Percentiles rank a stretch among this genome's conserved stretches.
phyloP scores from a whole-genome alignment of 2,888 invertebrate species.

The Ormyrus nitidulus region DNA sequence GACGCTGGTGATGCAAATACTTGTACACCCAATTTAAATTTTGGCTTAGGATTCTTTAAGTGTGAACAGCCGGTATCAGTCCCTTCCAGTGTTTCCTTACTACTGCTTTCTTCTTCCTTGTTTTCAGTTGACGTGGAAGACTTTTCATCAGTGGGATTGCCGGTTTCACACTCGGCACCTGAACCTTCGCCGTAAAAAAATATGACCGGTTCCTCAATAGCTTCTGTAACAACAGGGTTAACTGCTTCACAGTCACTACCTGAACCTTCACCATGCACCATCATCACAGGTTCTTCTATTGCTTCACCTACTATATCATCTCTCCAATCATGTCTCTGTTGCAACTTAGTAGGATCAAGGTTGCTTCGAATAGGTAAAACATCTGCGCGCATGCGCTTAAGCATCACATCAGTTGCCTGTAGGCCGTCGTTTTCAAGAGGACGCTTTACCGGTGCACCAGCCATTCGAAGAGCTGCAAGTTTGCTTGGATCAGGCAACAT shows the following conservation, averaged over 20 bases:
- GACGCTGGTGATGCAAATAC: constrained; percentile 65
- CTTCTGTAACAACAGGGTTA: constrained; percentile 79
- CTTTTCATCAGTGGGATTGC: constrained; percentile 77
- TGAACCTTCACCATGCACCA: constrained; percentile 83
- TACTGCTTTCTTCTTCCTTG: constrained; percentile 14
- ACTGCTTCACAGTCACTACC: constrained; percentile 81
- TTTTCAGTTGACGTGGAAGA: constrained; percentile 23
- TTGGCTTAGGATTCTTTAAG: constrained; percentile 60
- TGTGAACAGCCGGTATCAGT: constrained; percentile 35
- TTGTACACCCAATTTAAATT: constrained; percentile 73
- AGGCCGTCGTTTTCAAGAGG: constrained; percentile 62
- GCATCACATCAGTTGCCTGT: constrained; percentile 61
- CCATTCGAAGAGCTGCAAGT: constrained; percentile 68
- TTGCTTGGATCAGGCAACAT: constrained; percentile 72
- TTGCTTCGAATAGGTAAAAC: constrained; percentile 66
- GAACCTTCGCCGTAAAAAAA: constrained; percentile 84
- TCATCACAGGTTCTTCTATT: constrained; percentile 85
- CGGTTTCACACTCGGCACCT: constrained; percentile 85
- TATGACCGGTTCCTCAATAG: constrained; percentile 84
- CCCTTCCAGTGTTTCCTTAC: constrained; percentile 20
- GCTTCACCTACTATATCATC: constrained; percentile 78
- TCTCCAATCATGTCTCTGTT: constrained; percentile 66
- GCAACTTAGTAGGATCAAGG: constrained; percentile 61
- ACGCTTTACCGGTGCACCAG: constrained; percentile 63
- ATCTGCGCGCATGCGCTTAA: constrained; percentile 70